Base-by-base conservation (phyloP, 1,140 invertebrate species). In the Trigoniulus corallinus region DNA sequence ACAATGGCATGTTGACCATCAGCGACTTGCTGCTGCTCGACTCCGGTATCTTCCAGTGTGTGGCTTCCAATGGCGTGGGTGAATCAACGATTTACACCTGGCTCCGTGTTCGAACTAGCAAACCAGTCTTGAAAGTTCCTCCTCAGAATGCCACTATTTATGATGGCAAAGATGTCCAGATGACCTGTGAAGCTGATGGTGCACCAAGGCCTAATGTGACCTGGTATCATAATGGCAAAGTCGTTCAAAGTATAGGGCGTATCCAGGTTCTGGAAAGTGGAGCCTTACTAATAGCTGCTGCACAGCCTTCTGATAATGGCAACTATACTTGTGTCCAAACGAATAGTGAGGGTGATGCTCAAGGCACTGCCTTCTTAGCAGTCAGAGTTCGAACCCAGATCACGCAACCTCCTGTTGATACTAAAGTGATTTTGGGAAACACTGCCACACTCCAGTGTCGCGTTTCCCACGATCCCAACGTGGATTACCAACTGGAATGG, bases 21-120 rank as follows among this genome's bases (percentile, higher is more conserved):
- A 81, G 79, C 59, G 80, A 80, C 61, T 69, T 97, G 25, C 76
- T 78, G 56, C 79, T 88, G 61, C 77, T 80, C 53, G 88, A 97
- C 68, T 81, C 84, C 52, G 93, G 91, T 37, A 88, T 96, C 74
- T 96, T 88, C 64, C 93, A 97, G 62, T 98, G 94, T 65, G 79
- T 94, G 55, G 89, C 88, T 0, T 72, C 68, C 27, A 95, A 93
- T 62, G 76, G 81, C 58, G 92, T 84, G 1, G 93, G 93, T 12
- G 83, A 92, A 65, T 80, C 81, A 21, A 89, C 84, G 7, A 79
- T 80, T 48, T 84, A 83, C 54, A 89, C 88, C 2, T 95, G 88
- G 88, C 72, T 97, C 7, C 82, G 84, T 73, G 88, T 93, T 27
- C 94, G 93, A 80, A 93, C 42, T 7, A 44, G 4, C 43, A 76